Evolutionary conservation across 92 coral and sea anemone species (phyloP).

Genomic region (Metridium senile): DNA sequence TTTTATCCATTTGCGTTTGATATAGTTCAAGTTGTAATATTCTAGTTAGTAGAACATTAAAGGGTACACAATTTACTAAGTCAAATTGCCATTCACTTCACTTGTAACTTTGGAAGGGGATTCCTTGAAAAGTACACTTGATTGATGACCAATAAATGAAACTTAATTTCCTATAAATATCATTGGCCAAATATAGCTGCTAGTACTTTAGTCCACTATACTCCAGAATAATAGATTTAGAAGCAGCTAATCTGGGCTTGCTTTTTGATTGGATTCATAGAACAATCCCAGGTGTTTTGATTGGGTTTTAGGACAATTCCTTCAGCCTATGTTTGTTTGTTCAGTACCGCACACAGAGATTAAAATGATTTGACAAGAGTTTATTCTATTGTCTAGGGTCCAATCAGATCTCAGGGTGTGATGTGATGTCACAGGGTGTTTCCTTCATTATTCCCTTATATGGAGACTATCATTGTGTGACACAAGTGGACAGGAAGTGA

Average conservation of each 20-base stretch:
- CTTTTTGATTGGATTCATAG: not conserved
- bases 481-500: conserved; percentile 38
- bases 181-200: conserved; percentile 1
- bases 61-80: too few species aligned
- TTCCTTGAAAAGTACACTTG: conserved; percentile 4
- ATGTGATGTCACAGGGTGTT: conserved; percentile 28
- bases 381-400: not conserved
- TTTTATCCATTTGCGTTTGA: too few species aligned
- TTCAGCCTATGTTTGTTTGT: not conserved
- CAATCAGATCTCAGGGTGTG: conserved; percentile 16
- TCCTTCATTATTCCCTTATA: conserved; percentile 19
- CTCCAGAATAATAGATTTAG: not conserved
- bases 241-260: not conserved
- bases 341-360: not conserved
- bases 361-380: not conserved
- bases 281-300: not conserved
- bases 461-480: conserved; percentile 40
- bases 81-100: too few species aligned
- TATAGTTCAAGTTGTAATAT: too few species aligned
- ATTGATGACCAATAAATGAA: not conserved
- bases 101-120: not conserved
- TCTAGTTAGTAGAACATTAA: too few species aligned
- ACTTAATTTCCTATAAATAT: not conserved
- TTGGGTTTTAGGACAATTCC: not conserved
- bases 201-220: not conserved